phyloP scores from a whole-genome alignment of 2,797 vertebrate genomes.

The Enteromius afrohamiltoni region DNA sequence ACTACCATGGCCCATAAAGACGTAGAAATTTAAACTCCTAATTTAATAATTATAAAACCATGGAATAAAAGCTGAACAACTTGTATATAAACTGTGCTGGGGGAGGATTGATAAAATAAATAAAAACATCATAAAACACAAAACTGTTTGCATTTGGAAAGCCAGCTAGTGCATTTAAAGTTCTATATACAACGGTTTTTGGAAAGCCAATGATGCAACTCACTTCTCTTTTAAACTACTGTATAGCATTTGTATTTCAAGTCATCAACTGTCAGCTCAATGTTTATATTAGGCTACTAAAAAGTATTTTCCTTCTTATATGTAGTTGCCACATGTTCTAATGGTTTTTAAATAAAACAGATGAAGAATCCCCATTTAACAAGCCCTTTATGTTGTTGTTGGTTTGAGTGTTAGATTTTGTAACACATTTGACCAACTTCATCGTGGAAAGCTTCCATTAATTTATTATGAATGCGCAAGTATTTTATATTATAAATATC shows the following conservation, averaged over 20 bases:
- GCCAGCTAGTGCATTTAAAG: slow-evolving; percentile 3
- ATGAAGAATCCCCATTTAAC: neutral
- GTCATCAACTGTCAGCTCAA: neutral
- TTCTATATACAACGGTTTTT: neutral
- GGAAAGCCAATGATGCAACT: neutral
- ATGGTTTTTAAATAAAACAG: neutral
- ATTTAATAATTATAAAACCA: neutral
- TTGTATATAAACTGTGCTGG: neutral
- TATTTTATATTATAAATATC: neutral
- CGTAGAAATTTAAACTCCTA: neutral
- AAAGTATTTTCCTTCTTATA: neutral
- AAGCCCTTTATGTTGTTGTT: neutral
- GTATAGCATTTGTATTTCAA: neutral
- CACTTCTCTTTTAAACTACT: neutral
- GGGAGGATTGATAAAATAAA: neutral
- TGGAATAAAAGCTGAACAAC: neutral
- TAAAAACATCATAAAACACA: neutral
- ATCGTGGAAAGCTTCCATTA: neutral
- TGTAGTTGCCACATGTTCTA: neutral
- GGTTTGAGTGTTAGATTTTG: neutral
- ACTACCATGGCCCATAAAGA: neutral
- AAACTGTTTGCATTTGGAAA: neutral
- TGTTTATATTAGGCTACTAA: neutral
- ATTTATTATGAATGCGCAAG: neutral
- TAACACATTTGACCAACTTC: neutral